Evolutionary conservation across 2,888 invertebrate species (phyloP).

Genomic region (Ellobium chinense): DNA sequence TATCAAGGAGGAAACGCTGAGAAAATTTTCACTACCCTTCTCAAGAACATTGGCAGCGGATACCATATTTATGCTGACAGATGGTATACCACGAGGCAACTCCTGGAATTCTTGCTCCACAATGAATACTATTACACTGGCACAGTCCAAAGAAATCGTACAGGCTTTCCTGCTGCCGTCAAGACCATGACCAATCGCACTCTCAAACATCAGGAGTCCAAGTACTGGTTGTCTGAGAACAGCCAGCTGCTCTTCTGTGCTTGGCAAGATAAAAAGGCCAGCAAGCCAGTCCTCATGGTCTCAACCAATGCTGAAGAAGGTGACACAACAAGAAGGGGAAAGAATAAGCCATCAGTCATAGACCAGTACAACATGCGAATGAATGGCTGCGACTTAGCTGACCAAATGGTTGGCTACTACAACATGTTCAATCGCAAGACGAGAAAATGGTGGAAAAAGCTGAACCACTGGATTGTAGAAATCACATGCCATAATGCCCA

Average conservation of each 20-base stretch:
- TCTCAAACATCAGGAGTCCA: not conserved
- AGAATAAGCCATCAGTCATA: conserved; percentile 2
- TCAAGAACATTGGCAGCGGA: conserved; percentile 1
- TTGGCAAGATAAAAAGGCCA: conserved; percentile 18
- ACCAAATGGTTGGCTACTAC: conserved; percentile 12
- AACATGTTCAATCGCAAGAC: not conserved
- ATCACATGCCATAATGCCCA: not conserved
- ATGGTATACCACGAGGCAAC: not conserved
- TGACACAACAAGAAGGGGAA: not conserved
- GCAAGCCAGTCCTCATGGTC: not conserved
- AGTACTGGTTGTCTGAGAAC: not conserved
- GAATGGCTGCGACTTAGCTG: conserved; percentile 2
- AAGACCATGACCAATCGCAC: conserved; percentile 2
- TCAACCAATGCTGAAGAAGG: not conserved
- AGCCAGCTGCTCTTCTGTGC: conserved; percentile 7
- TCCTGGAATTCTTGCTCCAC: not conserved
- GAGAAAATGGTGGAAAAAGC: conserved; percentile 35
- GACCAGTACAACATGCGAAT: not conserved
- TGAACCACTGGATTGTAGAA: conserved; percentile 18
- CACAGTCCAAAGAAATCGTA: not conserved
- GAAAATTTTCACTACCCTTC: conserved; percentile 1
- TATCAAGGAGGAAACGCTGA: not conserved
- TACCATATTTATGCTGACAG: conserved; percentile 8
- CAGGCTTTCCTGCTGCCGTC: conserved; percentile 1
- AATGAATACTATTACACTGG: not conserved